Conservation (phyloP, 2,888 invertebrate genomes). For the Polymixis flavicincta region DNA sequence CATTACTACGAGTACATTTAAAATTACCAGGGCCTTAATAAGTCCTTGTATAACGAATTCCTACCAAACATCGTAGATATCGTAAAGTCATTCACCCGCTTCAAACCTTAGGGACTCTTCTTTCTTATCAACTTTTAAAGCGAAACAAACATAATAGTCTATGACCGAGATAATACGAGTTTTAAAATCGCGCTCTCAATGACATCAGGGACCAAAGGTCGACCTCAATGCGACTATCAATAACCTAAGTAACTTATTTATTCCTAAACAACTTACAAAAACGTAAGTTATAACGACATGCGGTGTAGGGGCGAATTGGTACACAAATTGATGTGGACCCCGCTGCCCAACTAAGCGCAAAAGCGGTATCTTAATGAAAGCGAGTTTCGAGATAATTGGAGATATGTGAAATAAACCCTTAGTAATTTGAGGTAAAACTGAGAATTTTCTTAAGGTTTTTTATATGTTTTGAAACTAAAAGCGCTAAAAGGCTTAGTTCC, state of each 20-base stretch:
- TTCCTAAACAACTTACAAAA: slow-evolving; percentile 6
- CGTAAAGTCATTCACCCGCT: not conserved
- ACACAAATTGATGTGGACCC: not conserved
- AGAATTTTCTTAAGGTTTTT: no score
- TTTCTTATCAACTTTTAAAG: slow-evolving; percentile 7
- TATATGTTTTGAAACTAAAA: no score
- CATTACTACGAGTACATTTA: no score
- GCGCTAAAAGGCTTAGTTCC: no score
- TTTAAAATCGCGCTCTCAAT: slow-evolving; percentile 5
- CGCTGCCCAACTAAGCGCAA: no score
- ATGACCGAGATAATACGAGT: slow-evolving; percentile 1
- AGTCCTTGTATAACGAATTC: not conserved
- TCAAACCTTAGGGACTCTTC: not conserved
- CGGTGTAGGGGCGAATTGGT: not conserved
- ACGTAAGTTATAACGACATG: not conserved
- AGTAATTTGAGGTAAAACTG: no score
- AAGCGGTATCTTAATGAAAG: no score
- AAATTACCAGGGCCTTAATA: no score
- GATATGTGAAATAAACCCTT: no score
- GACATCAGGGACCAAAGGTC: slow-evolving; percentile 44
- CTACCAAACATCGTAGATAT: not conserved
- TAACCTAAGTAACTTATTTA: not conserved
- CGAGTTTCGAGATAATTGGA: no score
- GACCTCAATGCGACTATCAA: slow-evolving; percentile 14
- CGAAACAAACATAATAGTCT: slow-evolving; percentile 1